Percentiles rank a stretch among this genome's conserved stretches.
These are phyloP conservation scores for Epicampocera succincta DNA, from an alignment of 2,888 invertebrate species.

Conservation along the genomic window DNA sequence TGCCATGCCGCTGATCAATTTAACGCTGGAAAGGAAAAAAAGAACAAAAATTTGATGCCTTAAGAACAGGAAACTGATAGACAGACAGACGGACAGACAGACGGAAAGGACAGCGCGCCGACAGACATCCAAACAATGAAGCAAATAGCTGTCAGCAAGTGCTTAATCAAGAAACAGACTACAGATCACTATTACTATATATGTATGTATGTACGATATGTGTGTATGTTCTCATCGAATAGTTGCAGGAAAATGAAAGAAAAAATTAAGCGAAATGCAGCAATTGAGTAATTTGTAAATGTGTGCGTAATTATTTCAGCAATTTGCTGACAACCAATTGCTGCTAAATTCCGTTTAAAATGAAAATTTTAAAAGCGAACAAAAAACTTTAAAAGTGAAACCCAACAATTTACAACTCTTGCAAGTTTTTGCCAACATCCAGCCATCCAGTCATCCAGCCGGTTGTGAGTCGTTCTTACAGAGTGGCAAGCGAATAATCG, in stretches of 20 bases:
- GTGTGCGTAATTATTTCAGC: conserved; percentile 80
- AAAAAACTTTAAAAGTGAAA: conserved; percentile 42
- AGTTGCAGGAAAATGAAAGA: conserved; percentile 23
- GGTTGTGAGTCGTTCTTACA: conserved; percentile 12
- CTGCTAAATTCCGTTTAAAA: conserved; percentile 69
- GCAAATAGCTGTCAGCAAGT: conserved; percentile 70
- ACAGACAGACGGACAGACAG: conserved; percentile 27
- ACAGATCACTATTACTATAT: conserved; percentile 47
- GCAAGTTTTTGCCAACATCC: conserved; percentile 44
- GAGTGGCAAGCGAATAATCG: background rate
- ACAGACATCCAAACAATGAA: conserved; percentile 59
- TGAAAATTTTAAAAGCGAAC: conserved; percentile 45
- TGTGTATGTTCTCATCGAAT: conserved; percentile 16
- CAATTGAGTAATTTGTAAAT: conserved; percentile 76
- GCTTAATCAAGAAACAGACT: conserved; percentile 19
- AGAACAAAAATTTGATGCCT: conserved; percentile 28
- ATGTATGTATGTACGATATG: no score
- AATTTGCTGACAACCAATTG: conserved; percentile 80
- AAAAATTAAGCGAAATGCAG: conserved; percentile 11
- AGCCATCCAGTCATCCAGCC: background rate
- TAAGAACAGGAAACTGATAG: conserved; percentile 58
- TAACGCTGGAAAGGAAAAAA: conserved; percentile 9
- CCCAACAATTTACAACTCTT: conserved; percentile 45
- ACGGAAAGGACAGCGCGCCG: conserved; percentile 37
- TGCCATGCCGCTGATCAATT: conserved; percentile 55